Percentiles rank a stretch among this genome's conserved stretches.
phyloP scores from a whole-genome alignment of 2,888 invertebrate species.

The Nesidiocoris tenuis region DNA sequence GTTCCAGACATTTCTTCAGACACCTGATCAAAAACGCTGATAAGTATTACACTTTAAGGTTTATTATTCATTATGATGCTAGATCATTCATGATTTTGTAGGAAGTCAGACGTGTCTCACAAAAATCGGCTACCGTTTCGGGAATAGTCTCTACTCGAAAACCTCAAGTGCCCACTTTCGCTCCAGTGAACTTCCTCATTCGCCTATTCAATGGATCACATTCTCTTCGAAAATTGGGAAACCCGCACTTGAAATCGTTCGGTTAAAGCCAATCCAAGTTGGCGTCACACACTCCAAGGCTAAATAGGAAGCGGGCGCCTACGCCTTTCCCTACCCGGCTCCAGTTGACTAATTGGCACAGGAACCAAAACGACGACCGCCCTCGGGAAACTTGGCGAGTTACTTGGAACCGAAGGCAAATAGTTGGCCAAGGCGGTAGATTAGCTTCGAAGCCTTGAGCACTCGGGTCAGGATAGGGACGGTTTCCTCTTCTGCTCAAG shows the following conservation, averaged over 20 bases:
- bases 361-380: constrained; percentile 13
- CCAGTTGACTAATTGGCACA: constrained; percentile 33
- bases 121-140: too few species aligned
- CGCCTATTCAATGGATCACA: too few species aligned
- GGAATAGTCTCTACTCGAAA: too few species aligned
- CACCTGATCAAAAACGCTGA: too few species aligned
- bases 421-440: constrained; percentile 27
- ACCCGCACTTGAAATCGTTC: constrained; percentile 18
- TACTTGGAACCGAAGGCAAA: constrained; percentile 25
- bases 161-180: too few species aligned
- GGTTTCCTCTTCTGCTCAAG: constrained; percentile 10
- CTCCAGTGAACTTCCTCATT: too few species aligned
- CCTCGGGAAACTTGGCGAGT: constrained; percentile 20
- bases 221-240: too few species aligned
- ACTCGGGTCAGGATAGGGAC: neutral
- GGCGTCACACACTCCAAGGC: neutral
- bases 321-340: neutral
- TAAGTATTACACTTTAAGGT: too few species aligned
- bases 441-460: constrained; percentile 1
- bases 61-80: too few species aligned
- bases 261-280: constrained; percentile 33
- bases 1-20: too few species aligned
- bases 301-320: neutral
- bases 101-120: too few species aligned
- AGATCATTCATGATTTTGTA: too few species aligned